Conservation (phyloP, 2,113 vertebrate species). For the Hemichromis elongatus region DNA sequence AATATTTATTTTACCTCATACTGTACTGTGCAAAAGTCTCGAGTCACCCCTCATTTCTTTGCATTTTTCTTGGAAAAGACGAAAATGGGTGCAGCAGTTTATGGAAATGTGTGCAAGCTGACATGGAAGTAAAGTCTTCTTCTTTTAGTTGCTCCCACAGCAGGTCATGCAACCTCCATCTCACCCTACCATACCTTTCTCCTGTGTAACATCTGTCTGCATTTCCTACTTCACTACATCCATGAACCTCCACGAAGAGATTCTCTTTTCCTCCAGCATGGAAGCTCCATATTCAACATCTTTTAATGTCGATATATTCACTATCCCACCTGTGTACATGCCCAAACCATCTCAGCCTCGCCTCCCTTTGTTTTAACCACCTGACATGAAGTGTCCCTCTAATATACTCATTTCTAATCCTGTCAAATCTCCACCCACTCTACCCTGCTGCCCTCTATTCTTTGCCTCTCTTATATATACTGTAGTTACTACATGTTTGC, state of each 20-base stretch:
- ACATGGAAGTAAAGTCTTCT: background rate
- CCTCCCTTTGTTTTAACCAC: background rate
- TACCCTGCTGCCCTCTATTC: too few relatives aligned
- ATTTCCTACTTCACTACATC: background rate
- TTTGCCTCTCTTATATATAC: too few relatives aligned
- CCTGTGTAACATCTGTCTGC: too few relatives aligned
- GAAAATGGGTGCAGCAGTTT: background rate
- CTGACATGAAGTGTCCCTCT: background rate
- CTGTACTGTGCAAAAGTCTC: background rate
- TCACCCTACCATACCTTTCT: too few relatives aligned
- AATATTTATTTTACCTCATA: background rate
- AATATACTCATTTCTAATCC: background rate
- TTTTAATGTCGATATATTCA: background rate
- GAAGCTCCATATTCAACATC: background rate
- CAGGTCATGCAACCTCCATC: background rate
- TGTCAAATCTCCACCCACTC: background rate
- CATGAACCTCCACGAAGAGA: background rate
- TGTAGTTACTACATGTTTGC: too few relatives aligned
- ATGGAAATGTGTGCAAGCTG: background rate
- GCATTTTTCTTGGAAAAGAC: background rate
- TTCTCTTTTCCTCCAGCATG: background rate
- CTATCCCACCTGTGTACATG: background rate
- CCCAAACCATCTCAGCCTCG: background rate
- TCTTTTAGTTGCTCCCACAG: background rate
- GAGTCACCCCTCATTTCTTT: background rate